Evolutionary conservation across 2,888 invertebrate species (phyloP).

Genomic region (Ischnus inquisitorius): DNA sequence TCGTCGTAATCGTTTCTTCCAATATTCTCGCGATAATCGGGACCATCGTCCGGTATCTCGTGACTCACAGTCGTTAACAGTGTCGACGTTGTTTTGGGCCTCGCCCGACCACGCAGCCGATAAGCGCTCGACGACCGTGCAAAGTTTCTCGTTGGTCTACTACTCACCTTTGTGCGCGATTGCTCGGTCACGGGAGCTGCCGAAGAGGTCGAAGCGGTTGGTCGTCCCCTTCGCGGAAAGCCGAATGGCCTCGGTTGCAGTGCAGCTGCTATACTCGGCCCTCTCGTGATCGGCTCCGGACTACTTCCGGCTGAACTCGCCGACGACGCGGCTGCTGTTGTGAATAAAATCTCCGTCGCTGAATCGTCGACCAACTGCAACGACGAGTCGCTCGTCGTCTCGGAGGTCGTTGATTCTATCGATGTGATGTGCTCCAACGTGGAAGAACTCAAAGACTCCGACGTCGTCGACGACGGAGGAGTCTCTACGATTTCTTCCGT

Average conservation of each 20-base stretch:
- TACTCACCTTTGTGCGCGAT: slow-evolving; percentile 83
- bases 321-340: slow-evolving; percentile 74
- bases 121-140: slow-evolving; percentile 80
- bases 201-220: slow-evolving; percentile 76
- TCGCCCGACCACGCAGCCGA: slow-evolving; percentile 78
- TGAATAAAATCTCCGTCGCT: slow-evolving; percentile 79
- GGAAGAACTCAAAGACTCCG: slow-evolving; percentile 47
- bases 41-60: slow-evolving; percentile 22
- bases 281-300: slow-evolving; percentile 62
- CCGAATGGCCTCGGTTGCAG: slow-evolving; percentile 87
- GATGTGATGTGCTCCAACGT: slow-evolving; percentile 43
- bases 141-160: slow-evolving; percentile 80
- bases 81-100: slow-evolving; percentile 61
- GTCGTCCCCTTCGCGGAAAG: slow-evolving; percentile 85
- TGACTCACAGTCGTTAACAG: slow-evolving; percentile 46
- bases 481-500: slow-evolving; percentile 63
- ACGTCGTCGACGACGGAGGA: slow-evolving; percentile 57
- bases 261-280: slow-evolving; percentile 81
- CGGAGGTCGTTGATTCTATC: slow-evolving; percentile 50
- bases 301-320: slow-evolving; percentile 52
- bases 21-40: slow-evolving; percentile 11
- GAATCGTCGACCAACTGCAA: slow-evolving; percentile 80
- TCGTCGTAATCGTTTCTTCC: slow-evolving; percentile 51
- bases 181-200: slow-evolving; percentile 75
- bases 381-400: slow-evolving; percentile 65